Evolutionary conservation across 2,888 invertebrate species (phyloP), one percentile per base, ranked within the genome.

Genomic region (Coleophora deauratella): DNA sequence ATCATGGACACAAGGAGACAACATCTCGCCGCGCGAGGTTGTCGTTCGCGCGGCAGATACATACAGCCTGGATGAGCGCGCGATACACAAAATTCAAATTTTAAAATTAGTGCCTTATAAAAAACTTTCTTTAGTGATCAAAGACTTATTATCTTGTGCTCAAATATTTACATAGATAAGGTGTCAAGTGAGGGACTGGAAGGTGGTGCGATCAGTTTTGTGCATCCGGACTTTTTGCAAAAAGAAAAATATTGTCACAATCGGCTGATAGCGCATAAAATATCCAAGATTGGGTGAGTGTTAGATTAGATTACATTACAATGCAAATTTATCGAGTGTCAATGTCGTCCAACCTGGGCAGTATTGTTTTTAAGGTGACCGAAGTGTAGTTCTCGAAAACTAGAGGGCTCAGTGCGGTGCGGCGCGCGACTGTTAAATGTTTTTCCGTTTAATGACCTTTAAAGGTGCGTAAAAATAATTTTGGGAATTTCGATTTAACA

Each of bases 201-300:
- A 65, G 52, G 21, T 21, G 21, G 3, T 4, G 6, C 21, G 21
- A 6, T 21, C 21, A 56, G 27, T 39, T 63, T 59, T 61, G 66
- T 65, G 61, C 51, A 51, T 56, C 67, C 71, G 80, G 76, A 78
- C 78, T 71, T 71, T 76, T 62, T 52, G 57, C 55, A 46, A 51
- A 57, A 64, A 57, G 56, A 58, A 65, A 53, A 52, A 54, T 54
- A 31, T 31, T 31, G 31, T 66, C 64, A 35, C 55, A 62, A 63
- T 55, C 62, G 64, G 60, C 70, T 70, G 82, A 78, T 84, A 81
- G 70, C 75, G 74, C 69, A 60, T 74, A 76, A 78, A 78, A 75
- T 74, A 80, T 81, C 78, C 84, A 84, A 77, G 75, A 85, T 85
- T 84, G 79, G 85, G 85, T 85, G 70, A 85, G 85, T 74, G 55